Base-by-base conservation (phyloP, 2,888 invertebrate species). In the Troides helena region DNA sequence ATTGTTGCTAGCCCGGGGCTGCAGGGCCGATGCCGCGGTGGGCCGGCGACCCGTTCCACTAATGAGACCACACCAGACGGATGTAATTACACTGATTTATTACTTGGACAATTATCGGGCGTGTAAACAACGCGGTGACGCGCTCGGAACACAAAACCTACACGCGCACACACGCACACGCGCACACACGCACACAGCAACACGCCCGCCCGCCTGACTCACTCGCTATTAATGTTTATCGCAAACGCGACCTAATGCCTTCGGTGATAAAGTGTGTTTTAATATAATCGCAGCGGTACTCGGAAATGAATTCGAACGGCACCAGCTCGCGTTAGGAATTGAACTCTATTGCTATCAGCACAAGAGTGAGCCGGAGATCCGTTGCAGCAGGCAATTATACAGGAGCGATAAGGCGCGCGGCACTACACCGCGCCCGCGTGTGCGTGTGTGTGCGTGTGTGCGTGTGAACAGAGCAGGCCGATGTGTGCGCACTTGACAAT, bases 141-240 rank as follows among this genome's bases (percentile, higher is more conserved):
- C 39, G 39, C 78, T 87, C 75, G 88, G 77, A 88, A 88, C 88
- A 81, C 86, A 81, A 86, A 81, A 88, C 88, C 81, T 67, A 64
- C 70, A 73, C 66, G 69, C 64, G 62, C 23, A 6, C 66, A 5
- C 64, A 7, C n/a, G n/a, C 17, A n/a, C 30, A 30, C 30, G 3
- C 30, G 10, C 21, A 21, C 21, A 1, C 21, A 1, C 21, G 21
- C 21, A 21, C 21, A 21, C 21, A 21, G 21, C 21, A 21, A 21
- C 21, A 21, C 21, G 21, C 30, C 3, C 30, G 5, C 30, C 8
- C 39, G 39, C 39, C 61, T 68, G 64, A 57, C 80, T 74, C 76
- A 75, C 73, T 62, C n/a, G 8, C 18, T 8, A 1, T 30, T 53
- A 10, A 17, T 53, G 25, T 46, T 63, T 25, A 62, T 53, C 23